phyloP scores from a whole-genome alignment of 2,113 vertebrate genomes.

The Macquaria ambigua region DNA sequence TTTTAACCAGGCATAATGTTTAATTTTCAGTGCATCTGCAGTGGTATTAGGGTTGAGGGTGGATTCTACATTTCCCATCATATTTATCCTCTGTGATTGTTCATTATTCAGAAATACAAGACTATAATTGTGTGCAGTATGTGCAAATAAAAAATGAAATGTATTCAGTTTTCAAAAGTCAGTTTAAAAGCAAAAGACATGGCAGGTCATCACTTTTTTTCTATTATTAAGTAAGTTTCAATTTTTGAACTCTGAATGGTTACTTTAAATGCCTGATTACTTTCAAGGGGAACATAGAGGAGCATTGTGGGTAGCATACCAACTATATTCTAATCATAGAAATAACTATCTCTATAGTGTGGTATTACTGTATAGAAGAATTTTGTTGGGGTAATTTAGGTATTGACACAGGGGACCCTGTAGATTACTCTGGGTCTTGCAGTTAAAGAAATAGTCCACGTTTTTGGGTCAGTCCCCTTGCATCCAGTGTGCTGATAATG shows the following conservation, averaged over 20 bases:
- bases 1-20: neutral
- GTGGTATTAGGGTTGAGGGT: neutral
- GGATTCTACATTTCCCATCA: neutral
- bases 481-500: neutral
- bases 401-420: neutral
- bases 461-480: neutral
- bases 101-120: neutral
- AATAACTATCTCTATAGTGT: neutral
- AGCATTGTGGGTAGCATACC: neutral
- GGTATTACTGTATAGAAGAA: neutral
- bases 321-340: neutral
- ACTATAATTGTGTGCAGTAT: neutral
- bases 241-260: neutral
- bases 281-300: neutral
- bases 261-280: neutral
- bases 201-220: neutral
- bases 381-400: neutral
- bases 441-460: neutral
- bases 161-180: neutral
- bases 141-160: neutral
- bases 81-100: neutral
- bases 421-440: neutral
- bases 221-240: no score
- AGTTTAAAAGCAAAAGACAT: neutral
- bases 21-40: neutral